Conservation (phyloP, 2,113 vertebrate species). For the Malurus alboscapulatus region DNA sequence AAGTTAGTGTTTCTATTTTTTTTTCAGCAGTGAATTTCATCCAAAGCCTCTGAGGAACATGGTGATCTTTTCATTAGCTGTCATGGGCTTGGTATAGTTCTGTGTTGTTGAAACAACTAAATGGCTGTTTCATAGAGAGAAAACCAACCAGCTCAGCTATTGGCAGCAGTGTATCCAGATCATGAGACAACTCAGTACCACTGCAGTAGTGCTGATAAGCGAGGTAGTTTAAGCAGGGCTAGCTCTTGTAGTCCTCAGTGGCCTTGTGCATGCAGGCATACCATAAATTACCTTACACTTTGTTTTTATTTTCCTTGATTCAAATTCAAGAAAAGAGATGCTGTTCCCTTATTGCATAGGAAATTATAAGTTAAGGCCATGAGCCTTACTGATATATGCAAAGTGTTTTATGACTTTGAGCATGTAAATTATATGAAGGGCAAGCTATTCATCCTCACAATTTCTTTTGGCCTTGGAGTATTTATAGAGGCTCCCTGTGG, state of each 20-base stretch:
- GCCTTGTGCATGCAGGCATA: neutral
- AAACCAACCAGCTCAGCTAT: neutral
- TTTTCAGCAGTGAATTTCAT: neutral
- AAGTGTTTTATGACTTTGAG: conserved; percentile 27
- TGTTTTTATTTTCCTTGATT: conserved; percentile 19
- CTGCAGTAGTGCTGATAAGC: neutral
- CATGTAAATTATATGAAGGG: conserved; percentile 29
- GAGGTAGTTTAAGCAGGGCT: neutral
- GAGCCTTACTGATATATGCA: neutral
- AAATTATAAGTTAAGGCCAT: neutral
- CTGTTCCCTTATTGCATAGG: neutral
- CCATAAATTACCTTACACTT: neutral
- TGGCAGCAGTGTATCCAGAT: neutral
- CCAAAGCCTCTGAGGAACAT: neutral
- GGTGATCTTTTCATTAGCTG: neutral
- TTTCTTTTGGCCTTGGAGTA: conserved; percentile 56
- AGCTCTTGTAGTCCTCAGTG: neutral
- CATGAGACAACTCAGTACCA: neutral
- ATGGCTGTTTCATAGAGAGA: neutral
- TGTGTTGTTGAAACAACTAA: neutral
- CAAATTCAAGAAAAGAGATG: neutral
- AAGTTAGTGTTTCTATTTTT: neutral
- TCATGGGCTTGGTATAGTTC: neutral
- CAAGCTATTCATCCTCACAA: conserved; percentile 15
- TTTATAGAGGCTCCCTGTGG: conserved; percentile 46